Percentiles rank a stretch among this genome's conserved stretches.
Evolutionary conservation across 2,888 invertebrate genomes (phyloP).

Genomic region (Bombylius major): DNA sequence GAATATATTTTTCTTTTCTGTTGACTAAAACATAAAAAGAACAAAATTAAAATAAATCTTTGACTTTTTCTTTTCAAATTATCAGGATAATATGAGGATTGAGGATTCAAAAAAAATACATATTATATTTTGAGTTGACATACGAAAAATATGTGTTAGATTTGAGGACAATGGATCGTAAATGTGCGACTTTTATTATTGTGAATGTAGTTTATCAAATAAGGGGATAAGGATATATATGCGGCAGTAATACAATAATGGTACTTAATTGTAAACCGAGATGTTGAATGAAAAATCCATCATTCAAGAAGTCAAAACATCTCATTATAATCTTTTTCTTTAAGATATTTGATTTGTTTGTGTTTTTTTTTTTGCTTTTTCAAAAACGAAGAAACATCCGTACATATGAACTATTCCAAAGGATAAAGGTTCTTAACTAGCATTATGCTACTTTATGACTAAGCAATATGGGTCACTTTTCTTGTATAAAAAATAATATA

Average conservation of each 20-base stretch:
- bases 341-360: too few relatives aligned
- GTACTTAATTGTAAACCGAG: constrained; percentile 7
- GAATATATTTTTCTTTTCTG: too few relatives aligned
- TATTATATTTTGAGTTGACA: neutral
- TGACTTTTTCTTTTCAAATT: neutral
- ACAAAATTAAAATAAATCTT: too few relatives aligned
- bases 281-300: constrained; percentile 6
- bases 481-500: neutral
- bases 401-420: neutral
- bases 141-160: neutral
- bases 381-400: neutral
- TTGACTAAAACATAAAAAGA: too few relatives aligned
- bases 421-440: too few relatives aligned
- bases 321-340: constrained; percentile 2
- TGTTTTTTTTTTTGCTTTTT: too few relatives aligned
- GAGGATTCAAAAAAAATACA: neutral
- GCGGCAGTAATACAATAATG: neutral
- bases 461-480: neutral
- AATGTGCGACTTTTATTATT: neutral
- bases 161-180: neutral
- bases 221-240: neutral
- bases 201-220: neutral
- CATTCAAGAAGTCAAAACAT: constrained; percentile 11
- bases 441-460: too few relatives aligned
- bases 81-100: neutral